These are phyloP conservation scores for Poeciliopsis occidentalis DNA, from an alignment of 2,113 vertebrate genomes.

Conservation along the genomic window DNA sequence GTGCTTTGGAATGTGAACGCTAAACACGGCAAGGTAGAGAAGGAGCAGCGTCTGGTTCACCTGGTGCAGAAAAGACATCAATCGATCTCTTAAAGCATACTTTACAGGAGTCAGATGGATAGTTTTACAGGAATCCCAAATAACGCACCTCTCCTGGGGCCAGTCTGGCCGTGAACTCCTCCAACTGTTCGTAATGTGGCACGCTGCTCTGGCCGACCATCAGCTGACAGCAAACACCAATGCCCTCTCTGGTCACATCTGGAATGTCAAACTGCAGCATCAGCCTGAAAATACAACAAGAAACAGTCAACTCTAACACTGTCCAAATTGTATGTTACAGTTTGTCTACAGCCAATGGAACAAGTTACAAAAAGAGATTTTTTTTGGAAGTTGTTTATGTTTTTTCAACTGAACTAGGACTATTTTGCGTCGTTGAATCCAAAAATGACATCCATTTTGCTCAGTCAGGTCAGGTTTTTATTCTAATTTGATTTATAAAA, in stretches of 20 bases:
- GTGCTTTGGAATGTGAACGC: slow-evolving; percentile 89
- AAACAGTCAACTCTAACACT: not conserved
- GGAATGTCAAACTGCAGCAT: slow-evolving; percentile 94
- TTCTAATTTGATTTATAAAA: too few relatives aligned
- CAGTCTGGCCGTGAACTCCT: slow-evolving; percentile 91
- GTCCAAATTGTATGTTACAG: too few relatives aligned
- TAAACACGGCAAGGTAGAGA: slow-evolving; percentile 94
- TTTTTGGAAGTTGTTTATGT: too few relatives aligned
- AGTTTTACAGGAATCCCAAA: not conserved
- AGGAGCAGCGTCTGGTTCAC: slow-evolving; percentile 94
- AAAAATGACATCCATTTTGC: too few relatives aligned
- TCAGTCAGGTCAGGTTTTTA: too few relatives aligned
- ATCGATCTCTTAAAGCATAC: not conserved
- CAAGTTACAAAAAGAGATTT: too few relatives aligned
- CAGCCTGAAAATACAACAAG: slow-evolving; percentile 76
- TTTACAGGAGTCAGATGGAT: not conserved
- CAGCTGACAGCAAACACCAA: slow-evolving; percentile 89
- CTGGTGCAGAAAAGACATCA: slow-evolving; percentile 34
- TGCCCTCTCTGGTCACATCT: slow-evolving; percentile 88
- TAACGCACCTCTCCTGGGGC: slow-evolving; percentile 87
- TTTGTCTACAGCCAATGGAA: not conserved
- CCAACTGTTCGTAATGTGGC: slow-evolving; percentile 94
- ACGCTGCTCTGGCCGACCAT: slow-evolving; percentile 98
- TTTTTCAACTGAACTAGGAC: too few relatives aligned
- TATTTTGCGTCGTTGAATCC: too few relatives aligned